A percentile compares a stretch with the other conserved stretches of the same genome.
Conservation (phyloP, 30 jellyfish, hydroid and myxozoan genomes). For the Cassiopea xamachana region DNA sequence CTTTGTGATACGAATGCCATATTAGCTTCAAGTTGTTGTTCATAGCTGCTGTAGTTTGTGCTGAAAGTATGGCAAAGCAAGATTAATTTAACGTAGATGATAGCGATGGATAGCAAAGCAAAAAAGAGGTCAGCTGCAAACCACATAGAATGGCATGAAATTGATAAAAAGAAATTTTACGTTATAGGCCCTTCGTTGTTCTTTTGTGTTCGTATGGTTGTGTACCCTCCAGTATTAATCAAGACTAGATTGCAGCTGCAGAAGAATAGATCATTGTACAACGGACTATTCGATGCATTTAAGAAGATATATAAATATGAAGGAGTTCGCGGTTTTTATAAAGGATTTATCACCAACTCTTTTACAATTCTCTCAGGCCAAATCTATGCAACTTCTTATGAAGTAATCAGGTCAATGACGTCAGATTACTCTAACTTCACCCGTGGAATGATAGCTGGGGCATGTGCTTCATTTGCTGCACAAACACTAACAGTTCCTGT, state of each 20-base stretch:
- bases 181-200: slow-evolving; percentile 89
- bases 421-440: slow-evolving; percentile 62
- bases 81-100: not conserved
- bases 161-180: slow-evolving; percentile 87
- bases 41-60: too few relatives aligned
- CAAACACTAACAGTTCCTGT: slow-evolving; percentile 97
- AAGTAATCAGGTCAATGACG: slow-evolving; percentile 69
- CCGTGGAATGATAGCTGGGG: slow-evolving; percentile 89
- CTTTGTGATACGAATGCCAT: too few relatives aligned
- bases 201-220: slow-evolving; percentile 85
- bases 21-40: too few relatives aligned
- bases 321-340: slow-evolving; percentile 96
- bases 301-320: slow-evolving; percentile 79
- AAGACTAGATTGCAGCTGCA: slow-evolving; percentile 95
- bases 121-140: slow-evolving; percentile 57
- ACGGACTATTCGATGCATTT: slow-evolving; percentile 91
- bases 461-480: slow-evolving; percentile 94
- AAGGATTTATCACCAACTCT: slow-evolving; percentile 83
- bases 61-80: too few relatives aligned
- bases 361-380: slow-evolving; percentile 88
- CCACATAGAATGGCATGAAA: slow-evolving; percentile 96
- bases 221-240: slow-evolving; percentile 90
- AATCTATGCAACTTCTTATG: slow-evolving; percentile 85
- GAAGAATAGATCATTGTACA: slow-evolving; percentile 70
- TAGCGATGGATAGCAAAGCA: not conserved